Evolutionary conservation across 2,888 invertebrate species (phyloP).

Genomic region (Teinopalpus imperialis): DNA sequence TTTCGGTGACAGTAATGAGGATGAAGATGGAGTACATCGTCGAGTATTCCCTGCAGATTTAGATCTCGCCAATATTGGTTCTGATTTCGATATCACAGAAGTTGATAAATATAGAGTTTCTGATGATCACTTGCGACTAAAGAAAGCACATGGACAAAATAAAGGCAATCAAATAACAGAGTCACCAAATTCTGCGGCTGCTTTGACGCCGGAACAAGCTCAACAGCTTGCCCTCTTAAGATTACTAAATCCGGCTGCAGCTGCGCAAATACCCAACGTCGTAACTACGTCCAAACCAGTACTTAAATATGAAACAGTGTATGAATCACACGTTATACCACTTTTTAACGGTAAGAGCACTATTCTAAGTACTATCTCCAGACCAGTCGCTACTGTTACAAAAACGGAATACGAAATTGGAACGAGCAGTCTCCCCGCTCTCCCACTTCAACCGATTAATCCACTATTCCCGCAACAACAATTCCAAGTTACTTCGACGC

Average conservation of each 20-base stretch:
- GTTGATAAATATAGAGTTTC: constrained; percentile 84
- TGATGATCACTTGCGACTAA: constrained; percentile 77
- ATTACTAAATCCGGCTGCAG: constrained; percentile 86
- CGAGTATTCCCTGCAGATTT: constrained; percentile 84
- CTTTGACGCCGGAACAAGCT: constrained; percentile 86
- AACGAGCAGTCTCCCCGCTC: constrained; percentile 85
- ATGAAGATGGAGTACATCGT: constrained; percentile 72
- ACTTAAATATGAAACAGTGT: constrained; percentile 88
- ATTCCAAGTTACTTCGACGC: constrained; percentile 89
- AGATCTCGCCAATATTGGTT: constrained; percentile 87
- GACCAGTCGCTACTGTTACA: constrained; percentile 89
- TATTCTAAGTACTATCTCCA: constrained; percentile 88
- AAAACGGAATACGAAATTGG: constrained; percentile 90
- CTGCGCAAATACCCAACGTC: constrained; percentile 85
- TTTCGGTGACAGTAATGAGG: constrained; percentile 90
- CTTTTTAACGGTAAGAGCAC: constrained; percentile 89
- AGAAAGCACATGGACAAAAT: constrained; percentile 72
- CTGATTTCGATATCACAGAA: constrained; percentile 86
- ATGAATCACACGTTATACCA: constrained; percentile 91
- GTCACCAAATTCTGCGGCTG: constrained; percentile 72
- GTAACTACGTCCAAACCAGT: constrained; percentile 91
- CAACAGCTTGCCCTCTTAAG: constrained; percentile 89
- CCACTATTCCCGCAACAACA: constrained; percentile 84
- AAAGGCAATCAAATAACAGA: constrained; percentile 77
- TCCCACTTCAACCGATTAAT: constrained; percentile 81